Percentiles rank a stretch among this genome's conserved stretches.
These are phyloP conservation scores for Isurus oxyrinchus DNA, from an alignment of 2,113 vertebrate genomes.

Conservation along the genomic window DNA sequence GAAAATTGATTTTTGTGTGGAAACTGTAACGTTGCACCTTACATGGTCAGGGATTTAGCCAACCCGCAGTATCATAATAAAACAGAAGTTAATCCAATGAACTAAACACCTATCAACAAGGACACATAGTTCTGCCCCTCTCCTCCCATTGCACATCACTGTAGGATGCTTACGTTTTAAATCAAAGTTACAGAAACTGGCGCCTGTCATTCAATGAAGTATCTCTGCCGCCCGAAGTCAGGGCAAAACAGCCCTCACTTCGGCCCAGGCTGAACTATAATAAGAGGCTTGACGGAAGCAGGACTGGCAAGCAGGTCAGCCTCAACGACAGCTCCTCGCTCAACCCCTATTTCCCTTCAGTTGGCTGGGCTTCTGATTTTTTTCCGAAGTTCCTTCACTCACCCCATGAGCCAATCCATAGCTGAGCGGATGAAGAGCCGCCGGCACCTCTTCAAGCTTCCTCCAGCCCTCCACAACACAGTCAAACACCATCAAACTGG, in stretches of 20 bases:
- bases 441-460: slow-evolving; percentile 15
- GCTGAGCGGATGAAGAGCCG: slow-evolving; percentile 27
- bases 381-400: slow-evolving; percentile 5
- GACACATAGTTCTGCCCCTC: neutral
- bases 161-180: neutral
- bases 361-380: neutral
- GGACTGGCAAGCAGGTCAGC: neutral
- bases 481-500: neutral
- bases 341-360: neutral
- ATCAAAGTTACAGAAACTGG: neutral
- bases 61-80: neutral
- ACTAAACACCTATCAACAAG: neutral
- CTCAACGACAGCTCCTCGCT: neutral
- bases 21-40: neutral
- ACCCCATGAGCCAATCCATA: slow-evolving; percentile 35
- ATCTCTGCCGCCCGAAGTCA: neutral
- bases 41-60: neutral
- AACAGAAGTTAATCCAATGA: slow-evolving; percentile 8
- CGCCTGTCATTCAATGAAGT: neutral
- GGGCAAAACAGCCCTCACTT: neutral
- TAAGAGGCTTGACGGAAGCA: neutral
- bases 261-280: neutral
- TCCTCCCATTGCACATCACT: neutral
- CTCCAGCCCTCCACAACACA: neutral
- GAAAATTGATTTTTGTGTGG: neutral